phyloP scores from a whole-genome alignment of 1,140 invertebrate genomes.

The Drosophila sproati region DNA sequence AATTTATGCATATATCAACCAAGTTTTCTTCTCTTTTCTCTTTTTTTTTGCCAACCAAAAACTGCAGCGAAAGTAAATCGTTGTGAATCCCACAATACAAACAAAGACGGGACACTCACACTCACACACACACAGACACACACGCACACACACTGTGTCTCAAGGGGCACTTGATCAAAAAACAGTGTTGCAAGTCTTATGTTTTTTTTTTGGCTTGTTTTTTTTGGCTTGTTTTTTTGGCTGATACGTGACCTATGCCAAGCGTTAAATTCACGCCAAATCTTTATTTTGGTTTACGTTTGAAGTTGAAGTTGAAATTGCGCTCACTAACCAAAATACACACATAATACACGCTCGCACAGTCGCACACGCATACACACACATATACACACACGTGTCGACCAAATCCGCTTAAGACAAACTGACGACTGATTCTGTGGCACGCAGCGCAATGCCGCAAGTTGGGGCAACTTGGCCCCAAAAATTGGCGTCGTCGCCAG shows the following conservation, averaged over 20 bases:
- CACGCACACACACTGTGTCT: constrained; percentile 4
- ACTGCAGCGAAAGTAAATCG: constrained; percentile 69
- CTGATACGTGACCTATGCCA: constrained; percentile 70
- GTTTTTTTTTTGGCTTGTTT: not conserved
- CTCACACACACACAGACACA: constrained; percentile 39
- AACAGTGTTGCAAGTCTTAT: constrained; percentile 26
- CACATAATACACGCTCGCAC: not conserved
- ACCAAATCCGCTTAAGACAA: constrained; percentile 82
- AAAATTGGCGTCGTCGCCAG: constrained; percentile 40
- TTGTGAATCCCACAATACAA: constrained; percentile 46
- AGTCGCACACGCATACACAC: constrained; percentile 22
- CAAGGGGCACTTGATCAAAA: constrained; percentile 7
- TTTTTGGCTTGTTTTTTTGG: constrained; percentile 5
- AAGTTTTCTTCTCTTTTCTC: constrained; percentile 22
- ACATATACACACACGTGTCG: constrained; percentile 68
- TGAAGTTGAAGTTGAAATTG: not conserved
- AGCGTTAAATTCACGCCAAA: constrained; percentile 72
- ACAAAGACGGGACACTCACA: constrained; percentile 36
- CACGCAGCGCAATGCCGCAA: constrained; percentile 54
- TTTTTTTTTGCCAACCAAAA: constrained; percentile 1
- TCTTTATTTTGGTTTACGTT: not conserved
- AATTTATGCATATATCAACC: constrained; percentile 82
- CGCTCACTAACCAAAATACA: not conserved
- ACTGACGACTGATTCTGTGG: constrained; percentile 81
- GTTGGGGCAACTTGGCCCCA: constrained; percentile 65